Conservation (phyloP, 2,888 invertebrate species). For the Odontothrips loti region DNA sequence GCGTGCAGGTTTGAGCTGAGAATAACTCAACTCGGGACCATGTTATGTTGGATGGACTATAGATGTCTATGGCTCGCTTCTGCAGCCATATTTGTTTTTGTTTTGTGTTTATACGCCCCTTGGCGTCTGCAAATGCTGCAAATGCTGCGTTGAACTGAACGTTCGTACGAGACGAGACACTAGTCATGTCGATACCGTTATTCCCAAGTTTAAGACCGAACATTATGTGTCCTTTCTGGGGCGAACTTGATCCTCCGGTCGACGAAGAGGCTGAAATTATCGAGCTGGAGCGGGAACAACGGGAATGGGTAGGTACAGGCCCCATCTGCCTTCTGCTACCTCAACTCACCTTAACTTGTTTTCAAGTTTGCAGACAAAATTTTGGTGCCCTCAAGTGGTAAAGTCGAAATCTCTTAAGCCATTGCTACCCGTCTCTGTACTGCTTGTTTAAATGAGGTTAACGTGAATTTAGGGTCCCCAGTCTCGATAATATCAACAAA, state of each 20-base stretch:
- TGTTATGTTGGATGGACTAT: no score
- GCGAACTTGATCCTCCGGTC: background rate
- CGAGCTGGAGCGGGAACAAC: background rate
- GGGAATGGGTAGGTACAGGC: background rate
- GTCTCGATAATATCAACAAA: background rate
- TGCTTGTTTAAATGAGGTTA: background rate
- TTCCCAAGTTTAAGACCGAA: background rate
- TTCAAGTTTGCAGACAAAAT: background rate
- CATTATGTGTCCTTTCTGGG: background rate
- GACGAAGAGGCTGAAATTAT: conserved; percentile 2
- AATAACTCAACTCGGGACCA: no score
- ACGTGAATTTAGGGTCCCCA: background rate
- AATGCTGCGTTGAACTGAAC: background rate
- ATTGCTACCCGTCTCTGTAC: background rate
- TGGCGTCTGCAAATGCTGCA: background rate
- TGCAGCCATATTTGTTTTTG: background rate
- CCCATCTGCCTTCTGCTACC: background rate
- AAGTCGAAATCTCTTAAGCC: background rate
- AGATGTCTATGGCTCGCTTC: no score
- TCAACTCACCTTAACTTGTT: background rate
- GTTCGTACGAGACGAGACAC: background rate
- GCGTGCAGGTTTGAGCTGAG: no score
- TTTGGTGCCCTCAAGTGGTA: background rate
- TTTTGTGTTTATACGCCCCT: background rate
- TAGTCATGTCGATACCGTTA: background rate